phyloP scores from a whole-genome alignment of 2,888 invertebrate genomes.

The Rhingia rostrata region DNA sequence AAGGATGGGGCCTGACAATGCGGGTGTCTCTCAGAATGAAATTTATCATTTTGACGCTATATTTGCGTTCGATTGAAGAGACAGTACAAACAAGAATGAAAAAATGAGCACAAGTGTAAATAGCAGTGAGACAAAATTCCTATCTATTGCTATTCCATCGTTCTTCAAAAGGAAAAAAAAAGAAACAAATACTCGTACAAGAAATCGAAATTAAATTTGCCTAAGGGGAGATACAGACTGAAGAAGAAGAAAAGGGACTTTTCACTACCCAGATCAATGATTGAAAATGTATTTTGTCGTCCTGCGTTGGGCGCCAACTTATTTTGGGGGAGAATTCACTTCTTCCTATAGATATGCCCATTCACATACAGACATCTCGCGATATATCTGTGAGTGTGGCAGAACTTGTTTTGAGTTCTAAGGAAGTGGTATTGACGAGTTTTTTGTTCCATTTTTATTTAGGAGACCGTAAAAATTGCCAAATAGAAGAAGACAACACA shows the following conservation, averaged over 20 bases:
- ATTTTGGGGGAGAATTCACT: background rate
- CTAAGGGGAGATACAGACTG: constrained; percentile 38
- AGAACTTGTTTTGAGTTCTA: constrained; percentile 42
- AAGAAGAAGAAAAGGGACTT: constrained; percentile 13
- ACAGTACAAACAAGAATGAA: constrained; percentile 8
- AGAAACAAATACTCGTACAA: constrained; percentile 21
- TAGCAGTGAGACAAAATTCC: constrained; percentile 14
- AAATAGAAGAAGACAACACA: constrained; percentile 27
- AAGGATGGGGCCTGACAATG: background rate
- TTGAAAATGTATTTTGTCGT: constrained; percentile 56
- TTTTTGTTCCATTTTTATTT: constrained; percentile 22
- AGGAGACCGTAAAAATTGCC: constrained; percentile 36
- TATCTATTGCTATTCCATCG: constrained; percentile 9
- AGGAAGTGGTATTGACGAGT: constrained; percentile 52
- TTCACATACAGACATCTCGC: background rate
- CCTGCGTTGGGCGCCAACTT: constrained; percentile 56
- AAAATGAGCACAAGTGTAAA: constrained; percentile 12
- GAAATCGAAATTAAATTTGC: constrained; percentile 71
- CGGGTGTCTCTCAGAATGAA: constrained; percentile 19
- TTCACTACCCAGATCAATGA: constrained; percentile 39
- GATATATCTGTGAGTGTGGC: constrained; percentile 18
- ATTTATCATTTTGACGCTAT: constrained; percentile 36
- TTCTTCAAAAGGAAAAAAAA: constrained; percentile 33
- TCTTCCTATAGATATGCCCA: background rate
- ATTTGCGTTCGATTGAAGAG: constrained; percentile 41